A percentile compares a stretch with the other conserved stretches of the same genome.
Conservation (phyloP, 2,888 invertebrate genomes). For the Synanthedon tipuliformis region DNA sequence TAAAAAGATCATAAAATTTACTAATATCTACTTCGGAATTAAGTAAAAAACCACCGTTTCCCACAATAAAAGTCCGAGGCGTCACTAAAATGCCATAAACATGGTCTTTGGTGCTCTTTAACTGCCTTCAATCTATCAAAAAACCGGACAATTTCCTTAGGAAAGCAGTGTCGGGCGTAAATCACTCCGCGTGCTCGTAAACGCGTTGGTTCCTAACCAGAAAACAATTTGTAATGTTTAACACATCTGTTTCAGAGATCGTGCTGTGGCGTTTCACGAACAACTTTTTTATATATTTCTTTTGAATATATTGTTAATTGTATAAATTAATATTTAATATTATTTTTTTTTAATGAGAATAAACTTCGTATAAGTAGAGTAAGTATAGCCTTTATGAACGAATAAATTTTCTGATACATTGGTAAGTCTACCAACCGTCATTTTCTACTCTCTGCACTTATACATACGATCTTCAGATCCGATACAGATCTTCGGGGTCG, state of each 20-base stretch:
- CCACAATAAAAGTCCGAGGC: slow-evolving; percentile 13
- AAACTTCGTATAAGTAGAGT: no score
- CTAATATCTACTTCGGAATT: slow-evolving; percentile 1
- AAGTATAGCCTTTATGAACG: no score
- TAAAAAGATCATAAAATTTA: slow-evolving; percentile 10
- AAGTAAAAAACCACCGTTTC: slow-evolving; percentile 8
- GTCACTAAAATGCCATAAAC: slow-evolving; percentile 18
- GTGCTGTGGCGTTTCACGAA: neutral
- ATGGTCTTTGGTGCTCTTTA: slow-evolving; percentile 10
- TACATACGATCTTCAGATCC: no score
- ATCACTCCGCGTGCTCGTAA: slow-evolving; percentile 7
- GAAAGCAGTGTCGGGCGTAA: slow-evolving; percentile 3
- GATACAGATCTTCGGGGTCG: no score
- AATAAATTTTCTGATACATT: no score
- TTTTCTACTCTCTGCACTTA: no score
- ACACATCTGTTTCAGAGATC: slow-evolving; percentile 1
- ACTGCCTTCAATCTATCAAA: slow-evolving; percentile 16
- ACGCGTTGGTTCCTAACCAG: slow-evolving; percentile 5
- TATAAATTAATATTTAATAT: no score
- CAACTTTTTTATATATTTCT: neutral
- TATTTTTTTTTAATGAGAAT: no score
- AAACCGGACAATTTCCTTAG: slow-evolving; percentile 7
- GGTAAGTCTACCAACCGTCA: no score
- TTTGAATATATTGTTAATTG: neutral
- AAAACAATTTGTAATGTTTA: slow-evolving; percentile 7